Base-by-base conservation (phyloP, 2,888 invertebrate genomes). In the Campoletis raptor region DNA sequence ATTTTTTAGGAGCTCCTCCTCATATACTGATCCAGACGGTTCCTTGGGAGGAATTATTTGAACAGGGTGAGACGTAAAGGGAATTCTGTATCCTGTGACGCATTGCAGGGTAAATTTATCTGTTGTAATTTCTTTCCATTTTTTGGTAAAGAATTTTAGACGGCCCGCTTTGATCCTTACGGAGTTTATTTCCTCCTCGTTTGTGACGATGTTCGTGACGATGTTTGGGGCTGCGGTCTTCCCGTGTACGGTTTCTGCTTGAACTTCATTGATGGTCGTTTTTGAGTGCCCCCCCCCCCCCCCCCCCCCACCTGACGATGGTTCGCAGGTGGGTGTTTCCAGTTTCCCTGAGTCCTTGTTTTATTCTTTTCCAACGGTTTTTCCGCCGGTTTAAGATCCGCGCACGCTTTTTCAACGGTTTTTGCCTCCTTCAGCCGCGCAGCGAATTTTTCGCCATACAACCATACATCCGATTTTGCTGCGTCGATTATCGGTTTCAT, bases 401-500 rank as follows among this genome's bases (percentile, higher is more conserved):
- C 42, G 9, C 52, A 79, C 24, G 69, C 67, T 79, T 67, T 79
- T 15, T 79, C 45, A n/a, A 42, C 64, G 30, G 30, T 36, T 76
- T 76, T 76, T 36, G 67, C 78, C 12, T 79, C 69, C 10, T 54
- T 69, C 54, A 79, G 18, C 40, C 30, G 52, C 15, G 69, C 67
- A 5, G 78, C 67, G 24, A 78, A 24, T 78, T 67, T 67, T 48
- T 78, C 78, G 2, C 67, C 78, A 10, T 78, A 69, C 52, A 78
- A 40, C 74, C 74, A 74, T 74, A 24, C 24, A 61, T 74, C 57
- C 7, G 57, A 57, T 12, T 40, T 57, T 3, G 42, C 18, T 7
- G 69, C 81, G 40, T 85, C 80, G 15, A 87, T 48, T 1, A 85
- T 36, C 5, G 76, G 64, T 70, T 57, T 81, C 21, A 81, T 74